Base-by-base conservation (phyloP, 2,113 vertebrate genomes). In the Callipepla californica region DNA sequence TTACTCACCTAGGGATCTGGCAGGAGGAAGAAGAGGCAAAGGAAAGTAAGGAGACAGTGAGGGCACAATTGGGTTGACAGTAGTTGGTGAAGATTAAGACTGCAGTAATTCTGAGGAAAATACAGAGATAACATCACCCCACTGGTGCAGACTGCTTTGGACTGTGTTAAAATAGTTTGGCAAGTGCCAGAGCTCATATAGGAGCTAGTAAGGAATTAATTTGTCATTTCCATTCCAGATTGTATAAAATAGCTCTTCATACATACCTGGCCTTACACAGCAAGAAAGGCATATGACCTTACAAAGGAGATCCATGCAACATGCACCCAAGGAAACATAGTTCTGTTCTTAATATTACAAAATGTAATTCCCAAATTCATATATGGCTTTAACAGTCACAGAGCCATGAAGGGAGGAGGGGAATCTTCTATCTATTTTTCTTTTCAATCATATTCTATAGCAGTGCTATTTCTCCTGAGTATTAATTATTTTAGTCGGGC, bases 401-500 rank as follows among this genome's bases (percentile, higher is more conserved):
- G 50, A 5, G 11, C 22, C 61, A 21, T 12, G 32, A 58, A n/a
- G 55, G 30, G 32, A 72, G 32, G 13, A 2, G 1, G 16, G 8
- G 22, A 17, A 67, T 23, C 1, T 44, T 72, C 51, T 50, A 36
- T 68, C 48, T 61, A 36, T 63, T 59, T 59, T 59, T 67, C 32
- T 75, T 86, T 75, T 68, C 80, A 93, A 67, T 5, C 2, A 13
- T 2, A 1, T 83, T 75, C 48, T 17, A 32, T 92, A 30, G 21
- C 44, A 92, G 26, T 50, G 19, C 34, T 89, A 62, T 77, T 94
- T 94, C 26, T 26, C 65, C 53, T 81, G 53, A 58, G 18, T 28
- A 48, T 68, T 84, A 69, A 92, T 79, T 93, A 84, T 87, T 94
- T 86, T 87, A 84, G 93, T 89, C 22, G 55, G 38, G 9, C 9